Evolutionary conservation across 1,140 invertebrate species (phyloP).

Genomic region (Homalodisca vitripennis): DNA sequence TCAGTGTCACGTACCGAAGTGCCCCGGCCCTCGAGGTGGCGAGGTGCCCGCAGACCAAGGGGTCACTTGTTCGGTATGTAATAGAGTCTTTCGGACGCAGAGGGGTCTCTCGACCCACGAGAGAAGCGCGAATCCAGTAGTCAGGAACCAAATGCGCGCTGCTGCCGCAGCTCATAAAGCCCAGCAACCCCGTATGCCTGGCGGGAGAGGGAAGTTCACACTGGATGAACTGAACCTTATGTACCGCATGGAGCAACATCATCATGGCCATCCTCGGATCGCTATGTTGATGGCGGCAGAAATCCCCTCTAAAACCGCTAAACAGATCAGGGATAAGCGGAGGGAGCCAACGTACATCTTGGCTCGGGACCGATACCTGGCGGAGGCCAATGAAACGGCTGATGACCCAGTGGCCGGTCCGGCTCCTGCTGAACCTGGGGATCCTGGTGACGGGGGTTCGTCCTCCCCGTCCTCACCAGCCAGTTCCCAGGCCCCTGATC

Average conservation of each 20-base stretch:
- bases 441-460: not conserved
- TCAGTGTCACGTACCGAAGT: conserved; percentile 1
- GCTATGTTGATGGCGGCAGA: not conserved
- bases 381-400: not conserved
- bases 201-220: not conserved
- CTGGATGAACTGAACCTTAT: not conserved
- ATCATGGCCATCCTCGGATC: not conserved
- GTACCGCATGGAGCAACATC: not conserved
- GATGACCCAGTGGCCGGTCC: not conserved
- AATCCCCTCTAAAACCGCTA: not conserved
- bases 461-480: not conserved
- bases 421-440: not conserved
- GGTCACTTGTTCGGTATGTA: not conserved
- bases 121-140: not conserved
- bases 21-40: not conserved
- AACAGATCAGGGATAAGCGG: conserved; percentile 2
- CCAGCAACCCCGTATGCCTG: not conserved
- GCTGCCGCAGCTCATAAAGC: not conserved
- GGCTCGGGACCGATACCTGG: not conserved
- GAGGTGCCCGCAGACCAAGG: not conserved
- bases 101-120: not conserved
- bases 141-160: not conserved
- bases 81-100: not conserved
- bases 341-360: not conserved
- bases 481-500: not conserved